These are phyloP conservation scores for Cossypha polioptera DNA, from an alignment of 2,797 vertebrate genomes.

Conservation along the genomic window DNA sequence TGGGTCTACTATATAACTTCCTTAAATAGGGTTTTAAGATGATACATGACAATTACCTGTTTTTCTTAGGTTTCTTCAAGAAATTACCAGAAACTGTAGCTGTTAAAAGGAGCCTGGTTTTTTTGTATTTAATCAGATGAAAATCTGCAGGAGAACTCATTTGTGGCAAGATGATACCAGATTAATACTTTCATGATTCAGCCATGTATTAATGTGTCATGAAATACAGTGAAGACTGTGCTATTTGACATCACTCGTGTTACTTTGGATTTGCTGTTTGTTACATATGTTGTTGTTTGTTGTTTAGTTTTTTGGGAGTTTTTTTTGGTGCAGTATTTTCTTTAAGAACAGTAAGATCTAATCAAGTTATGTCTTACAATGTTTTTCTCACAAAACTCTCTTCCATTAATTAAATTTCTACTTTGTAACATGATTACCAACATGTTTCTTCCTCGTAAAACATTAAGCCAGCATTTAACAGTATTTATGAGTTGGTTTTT, in stretches of 20 bases:
- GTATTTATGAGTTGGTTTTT: not conserved
- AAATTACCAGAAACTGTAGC: not conserved
- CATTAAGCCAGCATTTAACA: not conserved
- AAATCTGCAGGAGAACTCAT: not conserved
- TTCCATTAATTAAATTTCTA: not conserved
- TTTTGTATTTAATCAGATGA: not conserved
- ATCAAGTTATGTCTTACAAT: not conserved
- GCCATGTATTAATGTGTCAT: not conserved
- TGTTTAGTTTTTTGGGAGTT: accelerated
- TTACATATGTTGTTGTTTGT: not conserved
- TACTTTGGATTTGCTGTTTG: not conserved
- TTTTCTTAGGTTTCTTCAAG: not conserved
- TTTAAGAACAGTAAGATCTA: not conserved
- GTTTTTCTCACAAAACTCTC: not conserved
- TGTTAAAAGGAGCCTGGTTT: not conserved
- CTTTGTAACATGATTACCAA: not conserved
- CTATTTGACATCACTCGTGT: not conserved
- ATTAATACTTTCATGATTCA: not conserved
- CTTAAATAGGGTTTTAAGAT: not conserved
- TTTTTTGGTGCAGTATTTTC: not conserved
- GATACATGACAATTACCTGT: not conserved
- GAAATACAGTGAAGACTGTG: not conserved
- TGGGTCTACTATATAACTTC: not conserved
- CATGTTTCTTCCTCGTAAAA: not conserved
- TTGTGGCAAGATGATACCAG: not conserved